phyloP scores from a whole-genome alignment of 1,140 invertebrate species.

The Araneus ventricosus region DNA sequence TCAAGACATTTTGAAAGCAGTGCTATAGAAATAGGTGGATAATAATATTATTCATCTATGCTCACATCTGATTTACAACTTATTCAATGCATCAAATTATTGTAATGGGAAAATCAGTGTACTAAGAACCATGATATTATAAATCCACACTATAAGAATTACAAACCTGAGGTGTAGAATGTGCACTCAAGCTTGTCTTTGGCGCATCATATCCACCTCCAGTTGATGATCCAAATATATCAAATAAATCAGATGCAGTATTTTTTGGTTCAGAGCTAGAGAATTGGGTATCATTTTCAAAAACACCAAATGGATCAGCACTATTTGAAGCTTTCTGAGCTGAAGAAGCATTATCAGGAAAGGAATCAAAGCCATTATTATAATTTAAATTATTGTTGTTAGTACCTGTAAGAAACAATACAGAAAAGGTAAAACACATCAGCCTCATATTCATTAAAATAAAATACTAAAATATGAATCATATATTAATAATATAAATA shows the following conservation, averaged over 20 bases:
- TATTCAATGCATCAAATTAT: too few species aligned
- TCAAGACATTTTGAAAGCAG: too few species aligned
- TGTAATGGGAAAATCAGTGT: too few species aligned
- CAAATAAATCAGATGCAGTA: conserved; percentile 67
- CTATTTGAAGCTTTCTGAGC: conserved; percentile 32
- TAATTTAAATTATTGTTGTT: conserved; percentile 57
- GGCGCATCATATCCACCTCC: conserved; percentile 49
- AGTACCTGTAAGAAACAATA: conserved; percentile 2
- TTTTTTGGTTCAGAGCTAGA: neutral
- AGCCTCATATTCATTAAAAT: too few species aligned
- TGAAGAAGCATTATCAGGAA: conserved; percentile 40
- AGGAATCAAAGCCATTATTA: conserved; percentile 65
- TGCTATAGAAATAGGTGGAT: too few species aligned
- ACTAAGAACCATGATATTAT: too few species aligned
- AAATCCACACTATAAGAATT: neutral
- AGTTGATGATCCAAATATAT: conserved; percentile 63
- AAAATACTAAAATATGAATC: too few species aligned
- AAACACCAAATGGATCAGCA: conserved; percentile 60
- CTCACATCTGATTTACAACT: too few species aligned
- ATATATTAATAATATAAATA: neutral
- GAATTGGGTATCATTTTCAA: conserved; percentile 36
- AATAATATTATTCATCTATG: too few species aligned
- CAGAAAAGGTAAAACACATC: too few species aligned
- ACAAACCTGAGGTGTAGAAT: conserved; percentile 73
- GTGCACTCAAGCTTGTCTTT: conserved; percentile 70